These are phyloP conservation scores for Tinamus guttatus DNA, from an alignment of 2,113 vertebrate species.

Conservation along the genomic window DNA sequence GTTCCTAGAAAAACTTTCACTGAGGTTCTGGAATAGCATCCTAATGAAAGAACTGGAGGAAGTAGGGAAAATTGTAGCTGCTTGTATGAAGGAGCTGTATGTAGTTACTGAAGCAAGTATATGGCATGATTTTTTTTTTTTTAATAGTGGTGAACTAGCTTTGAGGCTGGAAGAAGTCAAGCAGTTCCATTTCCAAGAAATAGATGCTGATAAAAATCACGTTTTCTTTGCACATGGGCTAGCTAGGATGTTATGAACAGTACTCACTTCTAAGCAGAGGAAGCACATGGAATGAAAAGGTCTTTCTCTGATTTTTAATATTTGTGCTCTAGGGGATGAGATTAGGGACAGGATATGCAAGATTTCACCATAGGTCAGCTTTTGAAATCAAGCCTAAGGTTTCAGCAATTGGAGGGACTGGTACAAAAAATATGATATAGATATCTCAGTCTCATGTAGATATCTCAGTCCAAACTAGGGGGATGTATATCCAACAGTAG, in stretches of 20 bases:
- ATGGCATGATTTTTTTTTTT: background rate
- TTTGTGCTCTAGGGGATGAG: conserved; percentile 20
- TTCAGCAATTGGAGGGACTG: background rate
- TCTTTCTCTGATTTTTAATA: conserved; percentile 6
- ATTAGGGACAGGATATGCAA: conserved; percentile 56
- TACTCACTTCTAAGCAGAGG: background rate
- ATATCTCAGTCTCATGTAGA: background rate
- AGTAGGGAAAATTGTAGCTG: background rate
- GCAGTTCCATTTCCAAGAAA: background rate
- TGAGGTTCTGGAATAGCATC: background rate
- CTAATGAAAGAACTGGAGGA: background rate
- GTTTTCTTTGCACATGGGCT: background rate
- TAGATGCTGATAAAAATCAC: conserved; percentile 4
- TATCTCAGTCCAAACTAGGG: background rate
- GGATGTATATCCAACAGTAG: background rate
- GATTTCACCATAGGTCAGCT: conserved; percentile 17
- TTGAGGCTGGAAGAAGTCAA: background rate
- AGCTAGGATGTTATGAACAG: background rate
- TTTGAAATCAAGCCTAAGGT: conserved; percentile 6
- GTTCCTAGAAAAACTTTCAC: background rate
- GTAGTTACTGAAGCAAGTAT: background rate
- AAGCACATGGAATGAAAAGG: background rate
- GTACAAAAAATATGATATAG: background rate
- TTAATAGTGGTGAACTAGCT: background rate
- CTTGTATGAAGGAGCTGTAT: background rate